Base-by-base conservation (phyloP, 2,797 vertebrate species). In the Syndactyla subalaris region DNA sequence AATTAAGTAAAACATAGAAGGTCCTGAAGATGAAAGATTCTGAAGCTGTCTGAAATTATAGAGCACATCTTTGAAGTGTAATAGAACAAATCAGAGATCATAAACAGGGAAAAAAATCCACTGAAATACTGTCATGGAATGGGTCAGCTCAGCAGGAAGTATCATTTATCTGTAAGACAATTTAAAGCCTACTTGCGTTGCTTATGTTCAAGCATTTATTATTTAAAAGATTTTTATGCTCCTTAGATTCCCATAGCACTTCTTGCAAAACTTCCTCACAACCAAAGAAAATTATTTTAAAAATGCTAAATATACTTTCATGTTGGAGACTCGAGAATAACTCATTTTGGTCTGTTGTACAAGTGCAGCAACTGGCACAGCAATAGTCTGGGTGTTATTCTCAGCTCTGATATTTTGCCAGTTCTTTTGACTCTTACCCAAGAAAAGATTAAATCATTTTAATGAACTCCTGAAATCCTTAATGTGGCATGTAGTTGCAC, bases 51-150 rank as follows among this genome's bases (percentile, higher is more conserved):
- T 94, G 90, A 94, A 95, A 95, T 93, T 89, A 81, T 14, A 79
- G 80, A 94, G 93, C 55, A 70, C 8, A 61, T 38, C 89, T 95
- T 94, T 94, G 89, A 95, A 93, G 83, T 94, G 67, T 39, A 88
- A 65, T 73, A 78, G 75, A 89, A 90, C 68, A 96, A 96, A 91
- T 94, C 96, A 89, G 48, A 94, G 68, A 95, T 93, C 72, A 95
- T 70, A 97, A 96, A 95, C 74, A 78, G 48, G 36, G 5, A 49
- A 88, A 89, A 87, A 88, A 78, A 61, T 80, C 81, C 45, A 81
- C 65, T 93, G 87, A 95, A 95, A 95, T 76, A 72, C n/a, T 92
- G 92, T 73, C 89, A 93, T 12, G 20, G 77, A 70, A 87, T 27
- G 38, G 93, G 93, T 94, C 96, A 96, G n/a, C 87, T 91, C 85